Base-by-base conservation (phyloP, 1,140 invertebrate genomes). In the Drosophila serrata region DNA sequence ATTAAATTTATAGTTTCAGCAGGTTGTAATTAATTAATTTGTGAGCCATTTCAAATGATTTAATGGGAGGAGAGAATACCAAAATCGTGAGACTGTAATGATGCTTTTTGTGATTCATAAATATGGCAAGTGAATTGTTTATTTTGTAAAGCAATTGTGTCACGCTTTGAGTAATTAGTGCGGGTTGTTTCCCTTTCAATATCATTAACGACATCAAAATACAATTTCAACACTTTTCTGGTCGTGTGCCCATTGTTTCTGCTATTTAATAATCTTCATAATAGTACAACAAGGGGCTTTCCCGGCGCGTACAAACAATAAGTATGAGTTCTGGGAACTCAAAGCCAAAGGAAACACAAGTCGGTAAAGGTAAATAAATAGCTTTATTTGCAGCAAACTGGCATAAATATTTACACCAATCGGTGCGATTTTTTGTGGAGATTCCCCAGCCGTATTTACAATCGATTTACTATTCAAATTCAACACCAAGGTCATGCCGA, bases 401-500 rank as follows among this genome's bases (percentile, higher is more conserved):
- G 17, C 35, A 33, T 15, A 46, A 69, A 53, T 61, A 74, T 73
- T 51, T 60, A 45, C 58, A 73, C 33, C 46, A 33, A 39, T 72
- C 48, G 33, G n/a, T 22, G 40, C 29, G 24, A 22, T 65, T 43
- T 65, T 49, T 75, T 61, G 53, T 76, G 60, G 60, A 67, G 61
- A 67, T 69, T 69, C 53, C 65, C 61, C 65, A 67, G 37, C 17
- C 11, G 17, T 62, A 40, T 61, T 31, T 29, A 9, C 48, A 35
- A 39, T 29, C 53, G 19, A 24, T 60, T 63, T 61, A 29, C 42
- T 55, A 58, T 45, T 33, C 29, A 22, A 59, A 53, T 24, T n/a
- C n/a, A 27, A 39, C 22, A n/a, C 27, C 33, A 70, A 70, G 29
- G 37, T 63, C 27, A 49, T n/a, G 17, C 8, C 11, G 51, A 75